Evolutionary conservation across 2,888 invertebrate species (phyloP).

Genomic region (Drosophila atripex): DNA sequence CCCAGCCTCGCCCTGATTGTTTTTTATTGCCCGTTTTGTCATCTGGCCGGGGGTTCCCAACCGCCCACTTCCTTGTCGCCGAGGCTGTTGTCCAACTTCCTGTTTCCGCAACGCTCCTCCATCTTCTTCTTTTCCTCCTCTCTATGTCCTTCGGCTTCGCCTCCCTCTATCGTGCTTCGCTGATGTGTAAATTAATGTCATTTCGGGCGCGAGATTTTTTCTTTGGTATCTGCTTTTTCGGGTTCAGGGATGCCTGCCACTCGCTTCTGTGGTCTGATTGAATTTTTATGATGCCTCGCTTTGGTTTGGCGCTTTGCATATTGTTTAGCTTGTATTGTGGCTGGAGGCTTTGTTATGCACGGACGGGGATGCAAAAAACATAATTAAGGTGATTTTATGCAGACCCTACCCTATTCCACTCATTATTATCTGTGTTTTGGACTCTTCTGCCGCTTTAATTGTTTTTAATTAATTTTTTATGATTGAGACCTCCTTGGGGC

Average conservation of each 20-base stretch:
- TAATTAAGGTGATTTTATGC: slow-evolving; percentile 79
- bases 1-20: slow-evolving; percentile 46
- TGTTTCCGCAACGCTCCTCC: slow-evolving; percentile 28
- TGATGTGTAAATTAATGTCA: slow-evolving; percentile 80
- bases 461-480: slow-evolving; percentile 78
- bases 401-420: slow-evolving; percentile 48
- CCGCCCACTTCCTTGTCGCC: slow-evolving; percentile 50
- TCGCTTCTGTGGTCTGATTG: slow-evolving; percentile 63
- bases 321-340: slow-evolving; percentile 39
- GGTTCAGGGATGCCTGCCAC: slow-evolving; percentile 43
- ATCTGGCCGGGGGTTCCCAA: slow-evolving; percentile 49
- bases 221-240: slow-evolving; percentile 42
- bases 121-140: slow-evolving; percentile 1
- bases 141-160: not conserved
- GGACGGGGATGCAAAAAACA: slow-evolving; percentile 58
- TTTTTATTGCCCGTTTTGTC: slow-evolving; percentile 67
- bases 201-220: slow-evolving; percentile 68
- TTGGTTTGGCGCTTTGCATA: slow-evolving; percentile 56
- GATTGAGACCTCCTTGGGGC: slow-evolving; percentile 14
- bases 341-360: not conserved
- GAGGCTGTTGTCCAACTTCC: slow-evolving; percentile 55
- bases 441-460: slow-evolving; percentile 62
- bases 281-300: slow-evolving; percentile 72
- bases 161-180: slow-evolving; percentile 58
- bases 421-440: slow-evolving; percentile 53